A percentile compares a stretch with the other conserved stretches of the same genome.
Conservation (phyloP, 2,113 vertebrate species). For the Heterotilapia buettikoferi region DNA sequence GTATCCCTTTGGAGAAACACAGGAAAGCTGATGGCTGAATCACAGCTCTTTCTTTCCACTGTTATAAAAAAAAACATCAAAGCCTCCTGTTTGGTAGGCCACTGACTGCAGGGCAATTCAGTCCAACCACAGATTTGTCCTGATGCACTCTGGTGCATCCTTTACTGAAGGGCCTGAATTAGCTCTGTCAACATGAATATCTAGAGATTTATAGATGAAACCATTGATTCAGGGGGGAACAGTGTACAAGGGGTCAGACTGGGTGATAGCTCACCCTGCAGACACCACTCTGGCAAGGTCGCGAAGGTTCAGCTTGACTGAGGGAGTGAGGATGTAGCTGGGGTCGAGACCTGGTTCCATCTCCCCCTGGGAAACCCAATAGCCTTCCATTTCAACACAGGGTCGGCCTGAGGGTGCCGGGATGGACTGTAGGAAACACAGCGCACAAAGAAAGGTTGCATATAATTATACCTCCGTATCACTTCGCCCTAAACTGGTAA, state of each 20-base stretch:
- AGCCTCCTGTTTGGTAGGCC: neutral
- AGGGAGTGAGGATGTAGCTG: slow-evolving; percentile 86
- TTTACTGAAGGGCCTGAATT: neutral
- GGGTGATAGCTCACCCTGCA: slow-evolving; percentile 78
- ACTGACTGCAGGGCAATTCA: neutral
- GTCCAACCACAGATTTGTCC: neutral
- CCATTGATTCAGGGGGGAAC: neutral
- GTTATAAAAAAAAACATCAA: neutral
- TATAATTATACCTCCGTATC: neutral
- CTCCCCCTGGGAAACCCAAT: slow-evolving; percentile 91
- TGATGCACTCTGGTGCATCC: neutral
- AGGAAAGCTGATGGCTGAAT: neutral
- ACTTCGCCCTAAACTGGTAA: neutral
- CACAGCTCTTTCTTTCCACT: neutral
- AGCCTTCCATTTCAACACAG: slow-evolving; percentile 85
- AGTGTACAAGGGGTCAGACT: neutral
- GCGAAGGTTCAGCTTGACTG: slow-evolving; percentile 91
- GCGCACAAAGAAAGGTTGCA: neutral
- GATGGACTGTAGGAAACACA: slow-evolving; percentile 75
- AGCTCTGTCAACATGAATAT: neutral
- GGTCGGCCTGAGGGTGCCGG: slow-evolving; percentile 76
- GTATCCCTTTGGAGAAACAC: neutral
- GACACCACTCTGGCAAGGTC: slow-evolving; percentile 91
- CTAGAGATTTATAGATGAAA: neutral
- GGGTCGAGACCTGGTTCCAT: slow-evolving; percentile 83